phyloP scores from a whole-genome alignment of 2,888 invertebrate genomes.

The Poecilus cupreus region DNA sequence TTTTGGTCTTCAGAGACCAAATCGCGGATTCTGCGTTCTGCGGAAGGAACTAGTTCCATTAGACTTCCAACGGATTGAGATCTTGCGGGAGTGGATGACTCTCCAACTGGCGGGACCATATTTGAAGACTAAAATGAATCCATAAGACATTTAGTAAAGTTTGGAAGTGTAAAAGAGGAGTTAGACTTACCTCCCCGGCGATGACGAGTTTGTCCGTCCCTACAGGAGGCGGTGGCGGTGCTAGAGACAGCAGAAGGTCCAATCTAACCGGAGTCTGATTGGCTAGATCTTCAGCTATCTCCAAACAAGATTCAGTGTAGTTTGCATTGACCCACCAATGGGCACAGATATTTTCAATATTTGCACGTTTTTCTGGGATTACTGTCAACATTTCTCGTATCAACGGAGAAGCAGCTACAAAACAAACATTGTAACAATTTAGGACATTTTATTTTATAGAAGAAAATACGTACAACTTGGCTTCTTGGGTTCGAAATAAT shows the following conservation, averaged over 20 bases:
- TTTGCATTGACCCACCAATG: constrained; percentile 98
- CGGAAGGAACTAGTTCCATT: constrained; percentile 83
- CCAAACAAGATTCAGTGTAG: constrained; percentile 87
- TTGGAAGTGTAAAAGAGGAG: no score
- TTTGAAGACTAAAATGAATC: constrained; percentile 28
- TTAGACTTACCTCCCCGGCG: constrained; percentile 75
- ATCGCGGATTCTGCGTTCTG: constrained; percentile 84
- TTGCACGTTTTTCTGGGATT: constrained; percentile 90
- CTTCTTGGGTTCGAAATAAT: constrained; percentile 96
- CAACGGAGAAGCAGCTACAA: constrained; percentile 91
- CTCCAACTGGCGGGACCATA: constrained; percentile 60
- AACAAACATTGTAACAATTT: constrained; percentile 39
- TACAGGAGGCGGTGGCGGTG: constrained; percentile 85
- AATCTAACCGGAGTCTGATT: constrained; percentile 93
- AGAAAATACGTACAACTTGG: constrained; percentile 84
- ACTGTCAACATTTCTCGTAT: constrained; percentile 97
- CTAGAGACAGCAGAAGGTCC: constrained; percentile 89
- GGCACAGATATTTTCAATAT: constrained; percentile 94
- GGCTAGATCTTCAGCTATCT: constrained; percentile 90
- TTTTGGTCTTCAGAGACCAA: constrained; percentile 76
- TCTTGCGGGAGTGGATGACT: constrained; percentile 71
- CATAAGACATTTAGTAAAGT: constrained; percentile 39
- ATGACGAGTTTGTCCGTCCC: constrained; percentile 84
- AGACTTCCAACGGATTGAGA: constrained; percentile 84
- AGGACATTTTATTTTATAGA: neutral